Conservation (phyloP, 2,113 vertebrate species). For the Fulmarus glacialis region DNA sequence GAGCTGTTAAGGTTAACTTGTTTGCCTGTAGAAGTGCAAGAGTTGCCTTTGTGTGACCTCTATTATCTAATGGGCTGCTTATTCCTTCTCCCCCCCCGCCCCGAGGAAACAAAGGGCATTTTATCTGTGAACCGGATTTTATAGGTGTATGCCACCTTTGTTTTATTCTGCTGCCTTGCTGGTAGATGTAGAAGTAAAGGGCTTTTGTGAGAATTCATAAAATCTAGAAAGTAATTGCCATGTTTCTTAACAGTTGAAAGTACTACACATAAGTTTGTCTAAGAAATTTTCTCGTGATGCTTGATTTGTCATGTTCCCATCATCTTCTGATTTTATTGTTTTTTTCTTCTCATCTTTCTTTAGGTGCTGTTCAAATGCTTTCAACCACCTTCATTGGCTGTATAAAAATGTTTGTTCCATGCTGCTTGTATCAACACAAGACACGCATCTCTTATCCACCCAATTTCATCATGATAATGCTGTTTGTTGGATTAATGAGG, state of each 20-base stretch:
- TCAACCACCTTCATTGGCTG: slow-evolving; percentile 93
- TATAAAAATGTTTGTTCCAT: slow-evolving; percentile 89
- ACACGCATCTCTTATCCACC: slow-evolving; percentile 86
- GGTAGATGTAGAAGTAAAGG: neutral
- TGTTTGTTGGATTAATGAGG: slow-evolving; percentile 97
- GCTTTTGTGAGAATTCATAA: neutral
- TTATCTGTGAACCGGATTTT: neutral
- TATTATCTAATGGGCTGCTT: neutral
- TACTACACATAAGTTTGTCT: neutral
- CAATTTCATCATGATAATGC: slow-evolving; percentile 95
- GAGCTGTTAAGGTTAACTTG: neutral
- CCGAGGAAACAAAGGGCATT: neutral
- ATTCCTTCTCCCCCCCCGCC: too few relatives aligned
- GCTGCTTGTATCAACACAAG: slow-evolving; percentile 93
- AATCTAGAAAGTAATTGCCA: neutral
- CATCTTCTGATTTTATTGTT: neutral
- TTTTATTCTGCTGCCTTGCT: neutral
- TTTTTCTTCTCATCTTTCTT: neutral
- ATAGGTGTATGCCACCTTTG: neutral
- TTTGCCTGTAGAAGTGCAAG: neutral
- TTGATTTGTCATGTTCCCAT: neutral
- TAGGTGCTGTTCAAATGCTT: slow-evolving; percentile 96
- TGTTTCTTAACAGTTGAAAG: neutral
- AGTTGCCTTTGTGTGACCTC: neutral
- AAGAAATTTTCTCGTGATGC: neutral